Base-by-base conservation (phyloP, 2,888 invertebrate genomes). In the Xestia c-nigrum region DNA sequence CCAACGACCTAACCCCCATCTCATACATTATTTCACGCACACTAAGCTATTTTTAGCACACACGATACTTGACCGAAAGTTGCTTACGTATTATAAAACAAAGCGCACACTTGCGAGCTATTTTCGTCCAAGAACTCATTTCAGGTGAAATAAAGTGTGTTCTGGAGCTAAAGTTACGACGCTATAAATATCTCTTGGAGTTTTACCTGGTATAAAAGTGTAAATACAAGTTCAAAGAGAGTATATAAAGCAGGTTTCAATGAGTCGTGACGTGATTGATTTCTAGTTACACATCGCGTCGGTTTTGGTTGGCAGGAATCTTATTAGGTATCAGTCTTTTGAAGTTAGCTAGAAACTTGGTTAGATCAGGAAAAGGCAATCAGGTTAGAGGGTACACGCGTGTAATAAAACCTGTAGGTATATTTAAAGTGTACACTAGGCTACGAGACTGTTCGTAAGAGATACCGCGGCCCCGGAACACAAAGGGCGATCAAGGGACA, bases 41-140 rank as follows among this genome's bases (percentile, higher is more conserved):
- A 55, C 14, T 24, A n/a, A 68, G 50, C 68, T 84, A 82, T 74
- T 74, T 79, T 82, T 74, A 80, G 64, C 71, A 14, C 24, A 55
- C 47, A 64, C 74, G 65, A 68, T 69, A 59, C 52, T 74, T 71
- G 55, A 74, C 40, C 64, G 59, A 14, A 57, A 61, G 47, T 52
- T 69, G 31, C 47, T 46, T 40, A 16, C 52, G 14, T 68, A 64
- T 47, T 79, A 64, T 46, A 31, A 67, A 59, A 63, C 24, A 46
- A 38, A 47, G 16, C 40, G 5, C 63, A 31, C 57, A 52, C 19
- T 57, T 59, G 64, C 24, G 47, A 31, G 61, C 40, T 84, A 75
- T 82, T 79, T 84, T 61, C 6, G 65, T 50, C 38, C 3, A 12
- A 43, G 31, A 78, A 59, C 40, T 63, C 46, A 67, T 71, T 71